phyloP scores from a whole-genome alignment of 2,888 invertebrate genomes.

The Alitta virens region DNA sequence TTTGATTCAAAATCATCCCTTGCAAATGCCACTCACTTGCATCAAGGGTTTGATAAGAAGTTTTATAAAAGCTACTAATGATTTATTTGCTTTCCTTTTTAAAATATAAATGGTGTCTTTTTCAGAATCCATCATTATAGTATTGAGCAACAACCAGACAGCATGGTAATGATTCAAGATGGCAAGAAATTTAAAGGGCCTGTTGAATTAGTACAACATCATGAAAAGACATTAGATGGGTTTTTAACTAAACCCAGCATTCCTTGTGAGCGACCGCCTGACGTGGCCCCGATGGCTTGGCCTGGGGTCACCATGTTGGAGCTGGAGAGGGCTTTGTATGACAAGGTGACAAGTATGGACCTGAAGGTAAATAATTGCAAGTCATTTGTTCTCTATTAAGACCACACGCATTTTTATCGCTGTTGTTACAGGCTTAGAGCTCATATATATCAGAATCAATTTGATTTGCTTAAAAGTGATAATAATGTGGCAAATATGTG shows the following conservation, averaged over 20 bases:
- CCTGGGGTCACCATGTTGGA: constrained; percentile 53
- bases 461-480: too few species aligned
- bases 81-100: too few species aligned
- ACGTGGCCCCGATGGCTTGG: constrained; percentile 49
- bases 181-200: constrained; percentile 51
- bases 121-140: constrained; percentile 54
- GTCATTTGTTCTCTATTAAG: too few species aligned
- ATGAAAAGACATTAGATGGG: constrained; percentile 45
- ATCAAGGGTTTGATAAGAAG: too few species aligned
- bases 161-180: constrained; percentile 51
- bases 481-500: too few species aligned
- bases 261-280: constrained; percentile 43
- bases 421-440: too few species aligned
- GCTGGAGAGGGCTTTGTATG: constrained; percentile 43
- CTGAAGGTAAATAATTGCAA: constrained; percentile 22
- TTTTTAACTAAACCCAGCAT: constrained; percentile 47
- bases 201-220: constrained; percentile 52
- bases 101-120: too few species aligned
- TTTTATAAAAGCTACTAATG: too few species aligned
- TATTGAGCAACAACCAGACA: constrained; percentile 54
- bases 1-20: too few species aligned
- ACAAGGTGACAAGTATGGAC: constrained; percentile 39
- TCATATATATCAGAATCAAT: too few species aligned
- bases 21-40: too few species aligned
- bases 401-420: too few species aligned